A percentile compares a stretch with the other conserved stretches of the same genome.
phyloP scores from a whole-genome alignment of 2,113 vertebrate species.

The Seriola dumerili region DNA sequence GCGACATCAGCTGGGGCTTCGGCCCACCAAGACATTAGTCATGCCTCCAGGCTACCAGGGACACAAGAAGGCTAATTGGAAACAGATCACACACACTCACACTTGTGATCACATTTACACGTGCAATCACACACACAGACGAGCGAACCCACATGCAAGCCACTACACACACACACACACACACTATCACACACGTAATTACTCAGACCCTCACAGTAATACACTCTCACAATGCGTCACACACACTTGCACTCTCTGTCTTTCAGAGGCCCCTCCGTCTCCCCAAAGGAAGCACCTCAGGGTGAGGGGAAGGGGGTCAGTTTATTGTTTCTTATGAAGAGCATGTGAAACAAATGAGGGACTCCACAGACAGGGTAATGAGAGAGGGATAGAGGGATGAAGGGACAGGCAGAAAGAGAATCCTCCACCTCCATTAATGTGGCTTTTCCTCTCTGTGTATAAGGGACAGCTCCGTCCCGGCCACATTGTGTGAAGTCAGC shows the following conservation, averaged over 20 bases:
- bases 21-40: conserved; percentile 76
- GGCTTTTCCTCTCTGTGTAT: conserved; percentile 47
- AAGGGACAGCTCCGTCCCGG: conserved; percentile 52
- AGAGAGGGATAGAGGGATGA: conserved; percentile 53
- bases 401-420: conserved; percentile 57
- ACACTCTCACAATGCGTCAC: conserved; percentile 68
- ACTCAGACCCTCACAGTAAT: conserved; percentile 67
- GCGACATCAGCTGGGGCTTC: conserved; percentile 68
- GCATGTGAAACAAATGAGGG: conserved; percentile 75
- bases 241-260: conserved; percentile 69
- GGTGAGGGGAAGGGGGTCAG: conserved; percentile 78
- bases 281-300: conserved; percentile 76
- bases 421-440: conserved; percentile 72
- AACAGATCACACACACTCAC: conserved; percentile 74
- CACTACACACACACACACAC: conserved; percentile 45
- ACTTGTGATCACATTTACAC: conserved; percentile 73
- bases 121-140: conserved; percentile 54
- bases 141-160: conserved; percentile 36
- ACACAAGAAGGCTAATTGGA: conserved; percentile 77
- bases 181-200: conserved; percentile 72
- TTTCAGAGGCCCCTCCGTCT: conserved; percentile 67
- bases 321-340: conserved; percentile 79
- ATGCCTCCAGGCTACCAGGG: conserved; percentile 72
- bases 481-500: conserved; percentile 72
- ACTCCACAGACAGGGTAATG: conserved; percentile 71